A percentile compares a stretch with the other conserved stretches of the same genome.
phyloP scores from a whole-genome alignment of 2,888 invertebrate genomes.

The Scaptodrosophila latifasciaeformis region DNA sequence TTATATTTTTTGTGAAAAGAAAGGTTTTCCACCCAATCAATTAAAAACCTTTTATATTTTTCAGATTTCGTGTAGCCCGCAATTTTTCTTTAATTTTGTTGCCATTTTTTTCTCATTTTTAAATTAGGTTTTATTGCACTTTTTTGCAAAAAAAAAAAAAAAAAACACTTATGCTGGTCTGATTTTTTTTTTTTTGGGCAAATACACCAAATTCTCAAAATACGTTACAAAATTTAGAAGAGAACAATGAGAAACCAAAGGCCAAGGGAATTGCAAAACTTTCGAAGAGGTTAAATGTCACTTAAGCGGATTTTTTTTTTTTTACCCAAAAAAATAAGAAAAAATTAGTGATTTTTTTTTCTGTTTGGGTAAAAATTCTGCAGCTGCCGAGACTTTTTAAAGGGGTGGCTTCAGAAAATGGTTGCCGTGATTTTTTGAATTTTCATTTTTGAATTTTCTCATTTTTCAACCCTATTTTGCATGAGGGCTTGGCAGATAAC shows the following conservation, averaged over 20 bases:
- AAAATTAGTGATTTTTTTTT: conserved; percentile 37
- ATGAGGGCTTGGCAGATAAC: conserved; percentile 25
- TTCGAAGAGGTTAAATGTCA: conserved; percentile 64
- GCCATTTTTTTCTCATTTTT: conserved; percentile 30
- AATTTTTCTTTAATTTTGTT: conserved; percentile 22
- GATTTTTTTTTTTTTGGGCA: conserved; percentile 21
- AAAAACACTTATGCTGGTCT: conserved; percentile 52
- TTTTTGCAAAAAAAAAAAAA: conserved; percentile 25
- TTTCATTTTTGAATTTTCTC: not conserved
- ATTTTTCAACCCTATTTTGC: conserved; percentile 63
- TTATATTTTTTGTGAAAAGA: too few species aligned
- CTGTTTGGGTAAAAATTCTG: conserved; percentile 47
- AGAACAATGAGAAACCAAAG: too few species aligned
- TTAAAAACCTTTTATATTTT: too few species aligned
- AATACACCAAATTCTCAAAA: conserved; percentile 28
- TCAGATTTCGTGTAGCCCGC: too few species aligned
- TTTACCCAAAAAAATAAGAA: too few species aligned
- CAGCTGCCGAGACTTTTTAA: conserved; percentile 48
- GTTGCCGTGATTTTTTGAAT: not conserved
- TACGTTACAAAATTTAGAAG: conserved; percentile 44
- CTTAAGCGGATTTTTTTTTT: conserved; percentile 52
- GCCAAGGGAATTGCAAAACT: conserved; percentile 8
- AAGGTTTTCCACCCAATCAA: too few species aligned
- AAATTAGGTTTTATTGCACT: conserved; percentile 16
- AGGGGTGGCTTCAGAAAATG: conserved; percentile 45